A percentile compares a stretch with the other conserved stretches of the same genome.
These are phyloP conservation scores for Phrynocephalus forsythii DNA, from an alignment of 2,797 vertebrate species.

Conservation along the genomic window DNA sequence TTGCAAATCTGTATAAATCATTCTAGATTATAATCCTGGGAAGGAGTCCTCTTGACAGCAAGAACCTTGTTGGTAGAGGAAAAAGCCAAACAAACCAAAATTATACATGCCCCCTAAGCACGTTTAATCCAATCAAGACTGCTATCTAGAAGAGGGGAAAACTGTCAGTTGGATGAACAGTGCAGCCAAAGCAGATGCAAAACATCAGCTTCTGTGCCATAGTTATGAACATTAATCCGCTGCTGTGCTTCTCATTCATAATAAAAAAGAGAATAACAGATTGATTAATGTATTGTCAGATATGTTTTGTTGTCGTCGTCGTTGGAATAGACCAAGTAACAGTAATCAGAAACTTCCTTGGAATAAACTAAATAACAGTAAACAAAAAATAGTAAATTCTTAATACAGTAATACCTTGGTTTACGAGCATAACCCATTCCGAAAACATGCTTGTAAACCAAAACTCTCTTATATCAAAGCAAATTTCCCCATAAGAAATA, in stretches of 20 bases:
- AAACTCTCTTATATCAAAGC: too few species aligned
- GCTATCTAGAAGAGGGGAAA: constrained; percentile 28
- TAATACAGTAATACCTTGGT: too few species aligned
- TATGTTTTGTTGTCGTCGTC: not conserved
- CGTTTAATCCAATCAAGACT: constrained; percentile 57
- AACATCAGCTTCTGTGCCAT: not conserved
- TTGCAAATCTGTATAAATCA: constrained; percentile 76
- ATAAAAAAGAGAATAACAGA: not conserved
- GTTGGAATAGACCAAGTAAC: too few species aligned
- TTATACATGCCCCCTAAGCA: constrained; percentile 33
- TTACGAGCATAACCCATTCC: too few species aligned
- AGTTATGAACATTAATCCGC: constrained; percentile 5
- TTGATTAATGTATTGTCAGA: not conserved
- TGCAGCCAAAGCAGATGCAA: not conserved
- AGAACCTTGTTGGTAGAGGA: constrained; percentile 44
- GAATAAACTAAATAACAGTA: too few species aligned
- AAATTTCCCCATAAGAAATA: too few species aligned
- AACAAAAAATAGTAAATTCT: too few species aligned
- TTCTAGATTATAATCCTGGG: constrained; percentile 62
- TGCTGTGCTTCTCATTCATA: not conserved
- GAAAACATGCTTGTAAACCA: too few species aligned
- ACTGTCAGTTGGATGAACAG: not conserved
- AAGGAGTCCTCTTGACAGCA: constrained; percentile 57
- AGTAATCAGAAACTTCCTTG: too few species aligned
- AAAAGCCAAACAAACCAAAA: constrained; percentile 10